Evolutionary conservation across 2,797 vertebrate genomes (phyloP).

Genomic region (Carduelis carduelis): DNA sequence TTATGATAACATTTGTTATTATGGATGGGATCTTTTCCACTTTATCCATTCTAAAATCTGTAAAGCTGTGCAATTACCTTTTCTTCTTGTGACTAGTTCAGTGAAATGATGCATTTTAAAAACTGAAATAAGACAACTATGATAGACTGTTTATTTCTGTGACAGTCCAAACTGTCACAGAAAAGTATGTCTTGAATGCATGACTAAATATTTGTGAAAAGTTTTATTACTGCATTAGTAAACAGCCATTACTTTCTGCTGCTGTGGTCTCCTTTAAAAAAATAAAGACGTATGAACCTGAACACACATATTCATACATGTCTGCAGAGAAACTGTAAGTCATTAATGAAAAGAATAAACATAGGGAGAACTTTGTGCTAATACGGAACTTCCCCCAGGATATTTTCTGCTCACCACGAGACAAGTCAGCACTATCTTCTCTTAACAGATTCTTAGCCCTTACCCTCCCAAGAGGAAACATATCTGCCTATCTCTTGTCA

Average conservation of each 20-base stretch:
- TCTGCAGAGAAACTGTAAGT: neutral
- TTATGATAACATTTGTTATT: neutral
- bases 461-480: neutral
- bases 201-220: neutral
- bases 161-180: neutral
- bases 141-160: neutral
- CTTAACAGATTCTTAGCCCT: neutral
- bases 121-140: neutral
- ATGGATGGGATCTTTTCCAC: neutral
- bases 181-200: neutral
- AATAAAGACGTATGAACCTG: neutral
- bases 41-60: neutral
- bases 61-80: neutral
- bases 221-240: neutral
- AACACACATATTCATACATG: neutral
- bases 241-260: neutral
- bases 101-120: neutral
- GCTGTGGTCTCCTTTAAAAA: neutral
- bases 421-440: neutral
- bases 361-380: neutral
- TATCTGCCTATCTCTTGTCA: neutral
- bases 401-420: neutral
- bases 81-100: neutral
- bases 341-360: neutral
- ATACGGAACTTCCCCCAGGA: neutral